Evolutionary conservation across 2,797 vertebrate genomes (phyloP).

Genomic region (Bucorvus abyssinicus): DNA sequence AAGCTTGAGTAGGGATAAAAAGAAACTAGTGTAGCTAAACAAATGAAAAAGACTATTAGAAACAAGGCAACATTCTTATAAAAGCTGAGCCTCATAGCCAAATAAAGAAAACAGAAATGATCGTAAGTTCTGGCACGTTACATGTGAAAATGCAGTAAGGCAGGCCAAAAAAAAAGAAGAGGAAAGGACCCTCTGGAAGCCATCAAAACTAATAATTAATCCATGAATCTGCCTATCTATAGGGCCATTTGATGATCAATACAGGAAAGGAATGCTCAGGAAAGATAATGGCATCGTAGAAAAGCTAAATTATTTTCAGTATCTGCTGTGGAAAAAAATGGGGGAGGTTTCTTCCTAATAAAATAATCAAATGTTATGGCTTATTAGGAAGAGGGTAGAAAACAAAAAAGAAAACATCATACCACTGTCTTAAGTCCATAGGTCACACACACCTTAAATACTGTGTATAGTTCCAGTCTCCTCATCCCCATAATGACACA

Average conservation of each 20-base stretch:
- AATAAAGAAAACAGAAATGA: background rate
- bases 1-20: background rate
- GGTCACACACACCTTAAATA: background rate
- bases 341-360: background rate
- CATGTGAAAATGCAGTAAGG: background rate
- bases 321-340: background rate
- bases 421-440: background rate
- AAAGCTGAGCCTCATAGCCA: background rate
- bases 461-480: background rate
- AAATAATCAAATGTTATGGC: background rate
- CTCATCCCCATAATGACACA: background rate
- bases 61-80: background rate
- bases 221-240: background rate
- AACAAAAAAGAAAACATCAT: background rate
- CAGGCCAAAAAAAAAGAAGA: background rate
- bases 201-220: background rate
- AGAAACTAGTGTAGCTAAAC: background rate
- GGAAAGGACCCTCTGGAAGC: background rate
- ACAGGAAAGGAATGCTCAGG: background rate
- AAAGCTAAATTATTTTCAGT: background rate
- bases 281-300: background rate
- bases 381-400: background rate
- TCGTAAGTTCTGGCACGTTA: background rate
- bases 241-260: background rate
- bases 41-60: background rate